Evolutionary conservation across 2,797 vertebrate species (phyloP).

Genomic region (Odontamblyopus rebecca): DNA sequence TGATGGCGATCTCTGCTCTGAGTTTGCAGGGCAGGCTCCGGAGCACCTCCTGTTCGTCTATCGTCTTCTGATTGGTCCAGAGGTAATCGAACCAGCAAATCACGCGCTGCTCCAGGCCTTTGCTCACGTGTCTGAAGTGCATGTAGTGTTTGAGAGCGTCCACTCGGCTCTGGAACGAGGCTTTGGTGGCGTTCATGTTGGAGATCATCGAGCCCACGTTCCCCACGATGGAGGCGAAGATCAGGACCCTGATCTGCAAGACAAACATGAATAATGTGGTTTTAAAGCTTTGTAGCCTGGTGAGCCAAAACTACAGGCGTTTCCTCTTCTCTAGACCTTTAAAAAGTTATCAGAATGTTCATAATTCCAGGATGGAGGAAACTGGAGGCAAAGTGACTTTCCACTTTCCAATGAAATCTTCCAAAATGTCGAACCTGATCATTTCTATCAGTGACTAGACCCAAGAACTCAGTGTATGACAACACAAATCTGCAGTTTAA

Average conservation of each 20-base stretch:
- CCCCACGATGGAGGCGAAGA: slow-evolving; percentile 96
- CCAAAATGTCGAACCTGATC: too few species aligned
- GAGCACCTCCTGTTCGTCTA: slow-evolving; percentile 88
- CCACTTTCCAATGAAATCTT: too few species aligned
- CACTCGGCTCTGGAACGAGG: slow-evolving; percentile 89
- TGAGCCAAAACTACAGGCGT: too few species aligned
- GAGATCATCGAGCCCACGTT: slow-evolving; percentile 97
- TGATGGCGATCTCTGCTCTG: slow-evolving; percentile 94
- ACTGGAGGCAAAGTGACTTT: too few species aligned
- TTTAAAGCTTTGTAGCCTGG: too few species aligned
- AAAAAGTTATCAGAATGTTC: too few species aligned
- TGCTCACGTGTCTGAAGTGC: slow-evolving; percentile 96
- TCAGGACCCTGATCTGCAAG: slow-evolving; percentile 83
- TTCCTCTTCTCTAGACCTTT: too few species aligned
- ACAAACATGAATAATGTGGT: neutral
- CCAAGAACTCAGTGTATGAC: too few species aligned
- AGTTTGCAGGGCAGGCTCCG: slow-evolving; percentile 92
- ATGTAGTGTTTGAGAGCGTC: slow-evolving; percentile 95
- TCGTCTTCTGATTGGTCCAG: slow-evolving; percentile 93
- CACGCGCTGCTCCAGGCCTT: slow-evolving; percentile 89
- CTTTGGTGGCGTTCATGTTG: slow-evolving; percentile 93
- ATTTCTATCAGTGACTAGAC: too few species aligned
- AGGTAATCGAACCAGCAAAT: slow-evolving; percentile 97
- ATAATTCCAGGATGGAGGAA: too few species aligned
- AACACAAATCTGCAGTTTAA: too few species aligned